Evolutionary conservation across 53 echinoderm and acorn worm genomes (phyloP).

Genomic region (Arbacia lixula): DNA sequence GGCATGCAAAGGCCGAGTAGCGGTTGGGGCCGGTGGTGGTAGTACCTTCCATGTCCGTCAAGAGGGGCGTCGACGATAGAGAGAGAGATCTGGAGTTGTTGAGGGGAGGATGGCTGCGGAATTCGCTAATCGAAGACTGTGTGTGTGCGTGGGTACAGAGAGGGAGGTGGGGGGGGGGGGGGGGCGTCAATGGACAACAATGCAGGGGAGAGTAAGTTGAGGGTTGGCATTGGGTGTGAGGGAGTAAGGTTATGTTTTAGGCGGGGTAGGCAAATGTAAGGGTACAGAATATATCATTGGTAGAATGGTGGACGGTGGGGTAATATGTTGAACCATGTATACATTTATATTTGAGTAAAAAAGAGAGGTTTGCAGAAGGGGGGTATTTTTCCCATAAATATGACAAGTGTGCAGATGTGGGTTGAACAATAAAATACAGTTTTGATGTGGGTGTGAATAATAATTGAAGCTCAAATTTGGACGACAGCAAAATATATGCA

Average conservation of each 20-base stretch:
- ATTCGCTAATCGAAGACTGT: conserved; percentile 34
- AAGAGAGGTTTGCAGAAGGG: too few species aligned
- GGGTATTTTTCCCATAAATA: too few species aligned
- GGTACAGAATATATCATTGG: too few species aligned
- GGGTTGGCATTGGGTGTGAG: not conserved
- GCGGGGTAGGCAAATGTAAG: not conserved
- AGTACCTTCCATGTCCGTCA: conserved; percentile 52
- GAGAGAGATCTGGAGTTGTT: conserved; percentile 62
- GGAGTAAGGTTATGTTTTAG: not conserved
- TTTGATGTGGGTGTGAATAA: too few species aligned
- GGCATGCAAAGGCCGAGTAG: conserved; percentile 56
- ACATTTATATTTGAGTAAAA: too few species aligned
- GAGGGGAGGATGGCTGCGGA: conserved; percentile 44
- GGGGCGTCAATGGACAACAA: not conserved
- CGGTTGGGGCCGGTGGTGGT: too few species aligned
- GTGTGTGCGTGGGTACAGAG: not conserved
- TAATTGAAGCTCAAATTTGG: too few species aligned
- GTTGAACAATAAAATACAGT: too few species aligned
- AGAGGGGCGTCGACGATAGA: conserved; percentile 55
- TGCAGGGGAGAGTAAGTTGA: not conserved
- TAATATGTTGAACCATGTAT: too few species aligned
- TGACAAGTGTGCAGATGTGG: too few species aligned
- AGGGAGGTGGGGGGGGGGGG: conserved; percentile 9
- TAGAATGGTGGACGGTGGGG: too few species aligned
- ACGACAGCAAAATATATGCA: too few species aligned